Evolutionary conservation across 2,888 invertebrate species (phyloP).

Genomic region (Torymus aiolomorphi): DNA sequence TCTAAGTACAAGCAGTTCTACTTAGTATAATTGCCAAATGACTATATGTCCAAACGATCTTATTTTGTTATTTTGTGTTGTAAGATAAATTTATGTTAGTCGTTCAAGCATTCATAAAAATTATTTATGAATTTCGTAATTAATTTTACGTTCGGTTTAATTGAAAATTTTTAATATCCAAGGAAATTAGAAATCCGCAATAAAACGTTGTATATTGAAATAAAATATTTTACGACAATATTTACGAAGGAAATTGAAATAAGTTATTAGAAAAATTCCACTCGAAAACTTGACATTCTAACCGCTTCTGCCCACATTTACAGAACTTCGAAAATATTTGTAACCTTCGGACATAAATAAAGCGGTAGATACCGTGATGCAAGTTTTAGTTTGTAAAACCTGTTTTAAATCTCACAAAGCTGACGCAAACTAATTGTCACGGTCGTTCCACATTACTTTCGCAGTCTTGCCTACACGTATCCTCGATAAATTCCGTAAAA

Average conservation of each 20-base stretch:
- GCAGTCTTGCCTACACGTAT: not conserved
- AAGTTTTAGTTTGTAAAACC: slow-evolving; percentile 10
- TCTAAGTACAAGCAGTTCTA: slow-evolving; percentile 44
- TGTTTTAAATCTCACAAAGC: slow-evolving; percentile 25
- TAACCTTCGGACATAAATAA: slow-evolving; percentile 6
- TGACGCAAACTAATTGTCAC: slow-evolving; percentile 7
- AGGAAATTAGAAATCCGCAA: no score
- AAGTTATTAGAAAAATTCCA: not conserved
- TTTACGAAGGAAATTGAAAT: no score
- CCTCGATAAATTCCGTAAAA: not conserved
- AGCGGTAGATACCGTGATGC: not conserved
- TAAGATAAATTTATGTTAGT: slow-evolving; percentile 11
- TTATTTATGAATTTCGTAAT: not conserved
- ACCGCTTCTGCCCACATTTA: not conserved
- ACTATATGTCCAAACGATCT: slow-evolving; percentile 11
- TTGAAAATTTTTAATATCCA: not conserved
- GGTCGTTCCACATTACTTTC: not conserved
- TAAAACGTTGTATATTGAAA: no score
- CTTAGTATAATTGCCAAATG: slow-evolving; percentile 42
- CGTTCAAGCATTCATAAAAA: not conserved
- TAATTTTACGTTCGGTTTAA: not conserved
- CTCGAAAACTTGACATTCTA: not conserved
- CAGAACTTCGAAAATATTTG: slow-evolving; percentile 12
- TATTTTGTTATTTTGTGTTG: slow-evolving; percentile 9
- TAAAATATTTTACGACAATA: no score